A percentile compares a stretch with the other conserved stretches of the same genome.
phyloP scores from a whole-genome alignment of 2,888 invertebrate species.

The Notocelia uddmanniana region DNA sequence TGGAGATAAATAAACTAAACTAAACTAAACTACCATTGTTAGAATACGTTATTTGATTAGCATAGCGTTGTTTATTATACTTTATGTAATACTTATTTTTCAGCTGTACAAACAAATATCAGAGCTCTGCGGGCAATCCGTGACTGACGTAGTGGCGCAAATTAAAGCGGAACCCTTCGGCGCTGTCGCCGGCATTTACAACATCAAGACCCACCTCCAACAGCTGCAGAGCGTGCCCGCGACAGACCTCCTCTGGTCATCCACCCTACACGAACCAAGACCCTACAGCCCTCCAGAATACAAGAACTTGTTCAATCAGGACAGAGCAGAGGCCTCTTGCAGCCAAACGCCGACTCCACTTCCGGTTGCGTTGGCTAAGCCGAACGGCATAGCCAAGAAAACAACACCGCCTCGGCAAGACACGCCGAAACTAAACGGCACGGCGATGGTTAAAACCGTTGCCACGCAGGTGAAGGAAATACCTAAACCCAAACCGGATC shows the following conservation, averaged over 20 bases:
- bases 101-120: constrained; percentile 83
- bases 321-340: constrained; percentile 48
- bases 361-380: constrained; percentile 48
- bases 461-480: constrained; percentile 25
- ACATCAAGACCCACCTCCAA: constrained; percentile 80
- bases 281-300: constrained; percentile 70
- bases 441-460: neutral
- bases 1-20: too few species aligned
- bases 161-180: constrained; percentile 86
- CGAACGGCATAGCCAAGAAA: constrained; percentile 46
- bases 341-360: constrained; percentile 50
- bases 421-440: constrained; percentile 8
- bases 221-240: constrained; percentile 65
- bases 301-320: constrained; percentile 54
- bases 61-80: too few species aligned
- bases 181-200: constrained; percentile 86
- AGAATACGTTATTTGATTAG: too few species aligned
- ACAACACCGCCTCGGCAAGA: constrained; percentile 11
- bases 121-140: constrained; percentile 72
- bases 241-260: constrained; percentile 69
- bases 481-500: constrained; percentile 18
- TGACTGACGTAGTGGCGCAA: constrained; percentile 76
- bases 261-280: constrained; percentile 60
- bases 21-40: too few species aligned
- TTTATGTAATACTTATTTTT: too few species aligned